A percentile compares a stretch with the other conserved stretches of the same genome.
These are phyloP conservation scores for Drosophila pseudoananassae DNA, from an alignment of 1,140 invertebrate genomes.

Conservation along the genomic window DNA sequence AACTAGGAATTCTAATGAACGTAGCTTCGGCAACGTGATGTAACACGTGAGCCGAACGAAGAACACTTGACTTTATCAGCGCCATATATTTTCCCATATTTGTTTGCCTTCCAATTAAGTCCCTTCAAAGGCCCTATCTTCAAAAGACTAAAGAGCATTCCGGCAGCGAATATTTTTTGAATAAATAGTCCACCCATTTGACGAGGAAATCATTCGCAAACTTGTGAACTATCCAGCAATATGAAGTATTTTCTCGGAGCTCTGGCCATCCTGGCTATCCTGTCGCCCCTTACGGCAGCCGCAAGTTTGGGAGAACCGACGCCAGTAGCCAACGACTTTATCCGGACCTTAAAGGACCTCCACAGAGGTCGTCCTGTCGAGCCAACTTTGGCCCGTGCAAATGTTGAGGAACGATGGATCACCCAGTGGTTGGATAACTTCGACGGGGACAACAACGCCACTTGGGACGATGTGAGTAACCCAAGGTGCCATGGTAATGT, in stretches of 20 bases:
- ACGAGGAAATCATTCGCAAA: constrained; percentile 59
- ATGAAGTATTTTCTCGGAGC: constrained; percentile 48
- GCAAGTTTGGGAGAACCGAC: constrained; percentile 23
- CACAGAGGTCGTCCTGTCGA: constrained; percentile 53
- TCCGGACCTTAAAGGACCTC: constrained; percentile 41
- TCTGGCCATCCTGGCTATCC: constrained; percentile 29
- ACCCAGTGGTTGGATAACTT: constrained; percentile 88
- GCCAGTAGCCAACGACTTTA: constrained; percentile 32
- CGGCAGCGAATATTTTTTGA: constrained; percentile 33
- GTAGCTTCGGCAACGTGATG: constrained; percentile 1
- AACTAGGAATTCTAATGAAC: constrained; percentile 16
- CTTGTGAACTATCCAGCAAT: constrained; percentile 42
- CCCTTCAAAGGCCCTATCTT: constrained; percentile 27
- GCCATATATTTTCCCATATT: constrained; percentile 46
- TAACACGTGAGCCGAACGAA: constrained; percentile 20
- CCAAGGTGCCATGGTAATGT: background rate
- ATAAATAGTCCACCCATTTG: constrained; percentile 57
- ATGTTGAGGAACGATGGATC: constrained; percentile 61
- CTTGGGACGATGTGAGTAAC: constrained; percentile 86
- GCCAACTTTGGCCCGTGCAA: constrained; percentile 12
- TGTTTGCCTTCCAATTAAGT: constrained; percentile 38
- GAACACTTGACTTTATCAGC: constrained; percentile 43
- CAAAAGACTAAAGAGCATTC: constrained; percentile 6
- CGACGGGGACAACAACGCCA: constrained; percentile 86
- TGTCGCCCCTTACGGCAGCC: constrained; percentile 38